Base-by-base conservation (phyloP, 2,888 invertebrate genomes). In the Stictocephala bisonia region DNA sequence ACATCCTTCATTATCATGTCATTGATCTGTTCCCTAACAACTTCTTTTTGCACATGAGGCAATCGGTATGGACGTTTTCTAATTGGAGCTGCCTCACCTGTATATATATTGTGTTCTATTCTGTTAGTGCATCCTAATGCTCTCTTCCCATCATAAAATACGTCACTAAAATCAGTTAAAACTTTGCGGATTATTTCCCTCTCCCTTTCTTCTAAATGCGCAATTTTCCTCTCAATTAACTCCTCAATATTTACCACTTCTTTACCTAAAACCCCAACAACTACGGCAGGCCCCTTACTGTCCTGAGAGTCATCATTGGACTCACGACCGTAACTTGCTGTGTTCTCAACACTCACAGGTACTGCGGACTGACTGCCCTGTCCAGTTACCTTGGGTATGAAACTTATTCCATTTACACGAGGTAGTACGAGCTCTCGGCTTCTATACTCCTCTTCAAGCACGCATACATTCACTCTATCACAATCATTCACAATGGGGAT, bases 21-120 rank as follows among this genome's bases (percentile, higher is more conserved):
- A 20, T 29, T 3, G 6, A 69, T 35, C 26, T 51, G 35, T 31
- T 24, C 29, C 27, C 24, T 51, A n/a, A 70, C 40, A 13, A 56
- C n/a, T 44, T 29, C 48, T 31, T 71, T 60, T 18, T 53, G 53
- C 0, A 26, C 29, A 2, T 71, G 40, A 11, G 71, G 64, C 29
- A 71, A 24, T 20, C 71, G 24, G 27, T 71, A 71, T 11, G 64
- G 60, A 15, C 26, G 4, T 11, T 31, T 71, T 41, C 48, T 44
- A 22, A 71, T 35, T 7, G 64, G 71, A 11, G 29, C 7, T 6
- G 44, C 20, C 26, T 71, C 50, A 18, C 70, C 70, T n/a, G 70
- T 70, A 56, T 40, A 13, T 18, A 56, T 70, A 22, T 48, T 31
- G 15, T 70, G 70, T 24, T 70, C 44, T 18, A 70, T 41, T 9